Evolutionary conservation across 2,888 invertebrate genomes (phyloP), one percentile per base, ranked within the genome.

Genomic region (Aspidiotus destructor): DNA sequence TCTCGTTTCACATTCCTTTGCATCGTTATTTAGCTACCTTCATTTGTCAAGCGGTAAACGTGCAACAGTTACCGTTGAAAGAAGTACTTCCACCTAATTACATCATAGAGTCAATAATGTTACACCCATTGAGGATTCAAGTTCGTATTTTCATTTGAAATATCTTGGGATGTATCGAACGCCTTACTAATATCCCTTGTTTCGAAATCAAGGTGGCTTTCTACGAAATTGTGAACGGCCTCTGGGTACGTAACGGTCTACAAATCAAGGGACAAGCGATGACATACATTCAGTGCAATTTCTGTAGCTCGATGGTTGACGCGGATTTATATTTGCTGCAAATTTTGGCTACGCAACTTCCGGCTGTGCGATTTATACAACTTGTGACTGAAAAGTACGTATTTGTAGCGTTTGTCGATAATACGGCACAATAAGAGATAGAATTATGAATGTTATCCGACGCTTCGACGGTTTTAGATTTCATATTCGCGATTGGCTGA

Each of bases 201-300:
- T 40, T 9, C 58, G 41, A 5, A 28, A 28, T 28, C 28, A 15
- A 65, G 65, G 92, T 93, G 71, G 87, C 92, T 13, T 93, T 94
- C 79, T 91, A 95, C 78, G 97, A 97, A 83, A 94, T 98, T 75
- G 82, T 94, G 70, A 88, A 89, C 71, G 92, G 92, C 9, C 84
- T 96, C 76, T 98, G 97, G 97, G 93, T 75, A 65, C 85, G 97
- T 72, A 98, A 97, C 80, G 98, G 97, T 0, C 82, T 95, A 10
- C 96, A 96, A 81, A 96, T 98, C 76, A 93, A 92, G 78, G 96
- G 96, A n/a, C 97, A 98, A 80, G 95, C 95, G 48, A 96, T 96
- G 95, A 95, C 96, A 16, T 98, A 98, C 79, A 92, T 96, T 75
- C 97, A 98, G 79, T 94, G 94, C 74, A 96, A 97, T 80, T 97